Evolutionary conservation across 1,140 invertebrate genomes (phyloP), one percentile per base, ranked within the genome.

Genomic region (Teleopsis dalmanni): DNA sequence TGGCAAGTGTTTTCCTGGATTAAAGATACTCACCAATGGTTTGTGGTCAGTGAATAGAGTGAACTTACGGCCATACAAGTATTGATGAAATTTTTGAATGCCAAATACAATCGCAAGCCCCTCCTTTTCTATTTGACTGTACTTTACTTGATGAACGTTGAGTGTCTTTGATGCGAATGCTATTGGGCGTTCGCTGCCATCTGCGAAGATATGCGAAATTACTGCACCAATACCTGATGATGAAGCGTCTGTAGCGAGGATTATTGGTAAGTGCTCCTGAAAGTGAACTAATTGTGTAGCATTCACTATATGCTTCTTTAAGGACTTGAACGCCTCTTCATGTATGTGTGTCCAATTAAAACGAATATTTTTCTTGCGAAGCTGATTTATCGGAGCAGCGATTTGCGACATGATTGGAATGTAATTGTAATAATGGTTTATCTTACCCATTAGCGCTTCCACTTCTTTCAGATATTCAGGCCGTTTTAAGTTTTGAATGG

Each of bases 181-280:
- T n/a, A n/a, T n/a, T n/a, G n/a, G n/a, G n/a, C n/a, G n/a, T n/a
- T n/a, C n/a, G n/a, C n/a, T n/a, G n/a, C n/a, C n/a, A n/a, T n/a
- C n/a, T n/a, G n/a, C n/a, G n/a, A n/a, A n/a, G n/a, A n/a, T n/a
- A n/a, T n/a, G n/a, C n/a, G n/a, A n/a, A n/a, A n/a, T n/a, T n/a
- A n/a, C n/a, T n/a, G n/a, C n/a, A n/a, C n/a, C n/a, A n/a, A n/a
- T n/a, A n/a, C n/a, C n/a, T n/a, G n/a, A n/a, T n/a, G n/a, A n/a
- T n/a, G n/a, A n/a, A n/a, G n/a, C n/a, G n/a, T n/a, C n/a, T n/a
- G n/a, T n/a, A n/a, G n/a, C n/a, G n/a, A n/a, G n/a, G n/a, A n/a
- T n/a, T n/a, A n/a, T n/a, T 65, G 75, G 73, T 62, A 71, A 63
- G 58, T 69, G 47, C 9, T 66, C 62, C 35, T 73, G 57, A 47